Evolutionary conservation across 1,140 invertebrate species (phyloP).

Genomic region (Vollenhovia emeryi): DNA sequence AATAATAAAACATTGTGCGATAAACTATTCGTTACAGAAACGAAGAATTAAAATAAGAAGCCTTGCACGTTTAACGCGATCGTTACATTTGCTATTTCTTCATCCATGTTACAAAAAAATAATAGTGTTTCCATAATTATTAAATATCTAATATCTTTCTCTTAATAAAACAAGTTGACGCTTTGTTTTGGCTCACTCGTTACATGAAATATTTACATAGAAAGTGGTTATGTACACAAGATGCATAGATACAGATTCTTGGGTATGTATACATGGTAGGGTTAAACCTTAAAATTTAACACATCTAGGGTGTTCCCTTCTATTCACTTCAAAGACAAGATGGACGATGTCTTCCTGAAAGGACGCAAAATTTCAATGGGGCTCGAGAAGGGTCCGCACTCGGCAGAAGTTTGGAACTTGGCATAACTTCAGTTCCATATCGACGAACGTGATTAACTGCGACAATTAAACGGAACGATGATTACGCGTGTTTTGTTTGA

Average conservation of each 20-base stretch:
- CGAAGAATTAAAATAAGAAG: not conserved
- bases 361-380: slow-evolving; percentile 79
- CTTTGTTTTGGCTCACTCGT: not conserved
- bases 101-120: not conserved
- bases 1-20: too few relatives aligned
- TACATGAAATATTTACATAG: not conserved
- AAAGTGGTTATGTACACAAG: not conserved
- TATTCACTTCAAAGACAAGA: slow-evolving; percentile 76
- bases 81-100: not conserved
- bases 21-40: not conserved
- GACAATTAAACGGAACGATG: slow-evolving; percentile 18
- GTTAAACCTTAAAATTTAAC: slow-evolving; percentile 78
- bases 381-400: slow-evolving; percentile 68
- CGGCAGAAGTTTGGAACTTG: slow-evolving; percentile 10
- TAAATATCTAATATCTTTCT: not conserved
- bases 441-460: slow-evolving; percentile 21
- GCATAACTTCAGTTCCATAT: not conserved
- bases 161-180: not conserved
- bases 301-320: slow-evolving; percentile 72
- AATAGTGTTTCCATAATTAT: not conserved
- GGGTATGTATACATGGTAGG: slow-evolving; percentile 23
- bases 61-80: not conserved
- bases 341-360: slow-evolving; percentile 80
- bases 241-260: not conserved
- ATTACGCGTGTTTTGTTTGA: not conserved